Evolutionary conservation across 2,113 vertebrate genomes (phyloP), one percentile per base, ranked within the genome.

Genomic region (Monopterus albus): DNA sequence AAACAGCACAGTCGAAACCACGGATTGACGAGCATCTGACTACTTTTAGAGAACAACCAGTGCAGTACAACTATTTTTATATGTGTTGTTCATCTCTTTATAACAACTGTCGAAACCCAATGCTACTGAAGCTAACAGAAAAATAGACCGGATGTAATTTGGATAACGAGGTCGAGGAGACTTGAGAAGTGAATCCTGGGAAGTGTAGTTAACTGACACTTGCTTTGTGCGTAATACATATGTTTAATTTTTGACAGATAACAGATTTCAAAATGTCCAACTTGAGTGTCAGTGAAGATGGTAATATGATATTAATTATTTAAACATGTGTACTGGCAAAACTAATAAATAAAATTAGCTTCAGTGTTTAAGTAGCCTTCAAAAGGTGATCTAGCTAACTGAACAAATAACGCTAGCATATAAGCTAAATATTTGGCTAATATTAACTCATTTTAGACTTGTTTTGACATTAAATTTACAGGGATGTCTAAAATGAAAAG

Each of bases 141-240:
- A 4, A 6, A 1, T 1, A 17, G 1, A 25, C 68, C 78, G 73
- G 83, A 85, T 35, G 79, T 50, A 69, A 43, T 52, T 38, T n/a
- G n/a, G n/a, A n/a, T n/a, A n/a, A n/a, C n/a, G n/a, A n/a, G n/a
- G n/a, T n/a, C n/a, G n/a, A n/a, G n/a, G n/a, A n/a, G n/a, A n/a
- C n/a, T n/a, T 25, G 0, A 4, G 26, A 5, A 60, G 15, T 2
- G 81, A 28, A 72, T 5, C 53, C 36, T 88, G 86, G 89, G 81
- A 81, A 36, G 0, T 80, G 84, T 69, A 79, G 89, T 88, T 36
- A n/a, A n/a, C n/a, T n/a, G n/a, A n/a, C n/a, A n/a, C n/a, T n/a
- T n/a, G n/a, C n/a, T n/a, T n/a, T n/a, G n/a, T n/a, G n/a, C n/a
- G n/a, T n/a, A n/a, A n/a, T n/a, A n/a, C n/a, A n/a, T n/a, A n/a